Evolutionary conservation across 2,113 vertebrate species (phyloP).

Genomic region (Boulengeromyrus knoepffleri): DNA sequence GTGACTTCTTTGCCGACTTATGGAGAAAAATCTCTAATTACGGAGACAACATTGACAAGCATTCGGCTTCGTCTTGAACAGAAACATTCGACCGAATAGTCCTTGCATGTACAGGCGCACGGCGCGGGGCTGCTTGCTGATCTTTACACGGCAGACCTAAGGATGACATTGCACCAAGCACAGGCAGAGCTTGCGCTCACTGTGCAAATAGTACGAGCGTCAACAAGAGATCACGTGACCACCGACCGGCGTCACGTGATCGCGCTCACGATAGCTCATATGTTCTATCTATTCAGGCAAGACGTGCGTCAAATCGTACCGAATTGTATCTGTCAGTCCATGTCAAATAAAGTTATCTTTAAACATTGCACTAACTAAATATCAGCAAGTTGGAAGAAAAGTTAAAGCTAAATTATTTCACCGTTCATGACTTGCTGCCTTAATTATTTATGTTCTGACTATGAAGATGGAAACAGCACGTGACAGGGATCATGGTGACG

Average conservation of each 20-base stretch:
- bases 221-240: slow-evolving; percentile 59
- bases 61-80: slow-evolving; percentile 11
- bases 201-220: slow-evolving; percentile 36
- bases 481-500: neutral
- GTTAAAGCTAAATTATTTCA: neutral
- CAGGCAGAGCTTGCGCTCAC: slow-evolving; percentile 27
- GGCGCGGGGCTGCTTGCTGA: neutral
- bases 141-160: slow-evolving; percentile 14
- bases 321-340: neutral
- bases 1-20: slow-evolving; percentile 28
- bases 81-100: neutral
- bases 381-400: neutral
- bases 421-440: neutral
- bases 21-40: slow-evolving; percentile 13
- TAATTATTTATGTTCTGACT: neutral
- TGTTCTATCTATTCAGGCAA: neutral
- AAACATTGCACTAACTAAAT: neutral
- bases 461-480: neutral
- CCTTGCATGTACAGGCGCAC: neutral
- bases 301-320: neutral
- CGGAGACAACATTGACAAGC: slow-evolving; percentile 31
- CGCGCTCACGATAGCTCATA: neutral
- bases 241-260: slow-evolving; percentile 43
- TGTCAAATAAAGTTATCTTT: neutral
- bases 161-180: slow-evolving; percentile 56